These are phyloP conservation scores for Mus spretus DNA, from an alignment of 2,797 vertebrate species.

Conservation along the genomic window DNA sequence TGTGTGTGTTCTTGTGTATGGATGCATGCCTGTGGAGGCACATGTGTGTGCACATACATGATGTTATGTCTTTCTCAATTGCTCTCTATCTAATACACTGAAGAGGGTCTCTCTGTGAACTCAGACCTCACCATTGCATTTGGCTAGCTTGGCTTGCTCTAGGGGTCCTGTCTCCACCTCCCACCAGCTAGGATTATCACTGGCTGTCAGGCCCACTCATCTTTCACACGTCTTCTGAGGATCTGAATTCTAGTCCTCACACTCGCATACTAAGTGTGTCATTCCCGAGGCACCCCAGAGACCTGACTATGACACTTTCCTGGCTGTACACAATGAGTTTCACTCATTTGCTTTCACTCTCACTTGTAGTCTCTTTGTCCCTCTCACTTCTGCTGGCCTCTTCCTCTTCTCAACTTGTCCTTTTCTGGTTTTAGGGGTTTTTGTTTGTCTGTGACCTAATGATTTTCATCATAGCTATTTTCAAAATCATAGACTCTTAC, in stretches of 20 bases:
- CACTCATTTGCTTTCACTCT: not conserved
- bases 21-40: not conserved
- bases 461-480: not conserved
- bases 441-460: not conserved
- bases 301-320: not conserved
- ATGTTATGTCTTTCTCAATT: not conserved
- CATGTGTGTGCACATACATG: not conserved
- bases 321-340: not conserved
- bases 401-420: not conserved
- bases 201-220: not conserved
- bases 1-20: not conserved
- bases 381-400: not conserved
- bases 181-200: not conserved
- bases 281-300: not conserved
- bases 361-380: not conserved
- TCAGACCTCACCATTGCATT: not conserved
- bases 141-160: not conserved
- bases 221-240: not conserved
- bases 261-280: not conserved
- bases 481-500: not conserved
- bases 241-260: not conserved
- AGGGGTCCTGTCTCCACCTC: no score
- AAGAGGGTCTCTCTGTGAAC: not conserved
- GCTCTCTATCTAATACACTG: not conserved
- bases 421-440: not conserved